Base-by-base conservation (phyloP, 2,888 invertebrate species). In the Sphaerophoria taeniata region DNA sequence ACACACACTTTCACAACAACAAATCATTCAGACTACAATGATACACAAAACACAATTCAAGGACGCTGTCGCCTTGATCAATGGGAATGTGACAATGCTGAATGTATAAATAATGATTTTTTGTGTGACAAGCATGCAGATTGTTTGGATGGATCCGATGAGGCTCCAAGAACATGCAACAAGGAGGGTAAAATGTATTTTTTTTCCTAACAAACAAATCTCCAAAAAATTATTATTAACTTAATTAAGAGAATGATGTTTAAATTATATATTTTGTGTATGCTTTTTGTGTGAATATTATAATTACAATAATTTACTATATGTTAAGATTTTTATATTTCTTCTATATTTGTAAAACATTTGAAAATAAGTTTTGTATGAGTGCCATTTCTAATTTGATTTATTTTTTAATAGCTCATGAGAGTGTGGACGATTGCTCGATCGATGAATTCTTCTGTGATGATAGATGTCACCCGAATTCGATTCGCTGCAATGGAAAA, bases 71-170 rank as follows among this genome's bases (percentile, higher is more conserved):
- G 73, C 55, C 9, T 76, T 43, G 74, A 93, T 88, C 93, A 92
- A 85, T 95, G 94, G 94, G 93, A 93, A 90, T 96, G 96, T 92
- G 93, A 93, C 89, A 94, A 94, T 91, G 94, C 94, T 89, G 91
- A 93, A 90, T 95, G 95, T 92, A 94, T 95, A 88, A 93, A 93
- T 88, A 90, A 89, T 88, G 92, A 91, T 83, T 93, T 93, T 90
- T 90, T 93, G 88, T 95, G 96, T 91, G 93, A 96, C 91, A 91
- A 92, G 36, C 85, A 89, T 9, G 80, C 75, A 16, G 94, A 96
- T 91, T 96, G 95, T 91, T 81, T 88, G 7, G 95, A 95, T 89
- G 92, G 92, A 67, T 93, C 93, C 39, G 95, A 95, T 89, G 95
- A 95, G 89, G 88, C 87, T 72, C 85, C 88, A 55, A 87, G 79